Conservation (phyloP, 2,113 vertebrate genomes). For the Oryzias javanicus region DNA sequence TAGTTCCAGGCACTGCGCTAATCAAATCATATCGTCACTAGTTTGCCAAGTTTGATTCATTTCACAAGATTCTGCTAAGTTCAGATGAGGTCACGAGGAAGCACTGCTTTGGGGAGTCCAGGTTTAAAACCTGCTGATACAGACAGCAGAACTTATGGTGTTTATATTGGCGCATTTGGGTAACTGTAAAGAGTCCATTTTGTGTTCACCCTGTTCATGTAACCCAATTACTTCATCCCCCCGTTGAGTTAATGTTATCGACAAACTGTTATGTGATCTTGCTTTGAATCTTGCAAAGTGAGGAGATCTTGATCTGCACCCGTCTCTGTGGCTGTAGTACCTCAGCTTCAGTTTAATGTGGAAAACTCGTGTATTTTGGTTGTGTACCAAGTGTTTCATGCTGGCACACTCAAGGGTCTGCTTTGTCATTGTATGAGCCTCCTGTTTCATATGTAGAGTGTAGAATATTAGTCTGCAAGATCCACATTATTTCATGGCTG, state of each 20-base stretch:
- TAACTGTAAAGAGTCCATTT: slow-evolving; percentile 4
- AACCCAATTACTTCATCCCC: slow-evolving; percentile 28
- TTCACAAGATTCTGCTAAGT: slow-evolving; percentile 27
- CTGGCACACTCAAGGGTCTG: slow-evolving; percentile 5
- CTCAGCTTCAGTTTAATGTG: not conserved
- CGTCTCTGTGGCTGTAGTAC: slow-evolving; percentile 1
- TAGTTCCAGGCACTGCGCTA: slow-evolving; percentile 34
- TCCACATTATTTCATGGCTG: no score
- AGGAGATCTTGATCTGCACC: slow-evolving; percentile 13
- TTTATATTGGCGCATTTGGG: slow-evolving; percentile 5
- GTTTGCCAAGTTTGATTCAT: slow-evolving; percentile 22
- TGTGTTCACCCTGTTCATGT: slow-evolving; percentile 18
- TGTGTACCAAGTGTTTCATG: slow-evolving; percentile 12
- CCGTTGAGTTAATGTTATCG: slow-evolving; percentile 57
- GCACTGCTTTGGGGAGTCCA: not conserved
- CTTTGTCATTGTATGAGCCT: not conserved
- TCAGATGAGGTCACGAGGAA: slow-evolving; percentile 14
- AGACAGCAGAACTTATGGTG: slow-evolving; percentile 3
- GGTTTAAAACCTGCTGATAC: not conserved
- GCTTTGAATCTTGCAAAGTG: slow-evolving; percentile 54
- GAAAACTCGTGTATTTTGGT: not conserved
- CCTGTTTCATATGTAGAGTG: not conserved
- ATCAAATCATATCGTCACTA: slow-evolving; percentile 44
- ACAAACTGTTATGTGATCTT: slow-evolving; percentile 29
- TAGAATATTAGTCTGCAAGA: no score